Evolutionary conservation across 2,113 vertebrate genomes (phyloP).

Genomic region (Dasyornis broadbenti): DNA sequence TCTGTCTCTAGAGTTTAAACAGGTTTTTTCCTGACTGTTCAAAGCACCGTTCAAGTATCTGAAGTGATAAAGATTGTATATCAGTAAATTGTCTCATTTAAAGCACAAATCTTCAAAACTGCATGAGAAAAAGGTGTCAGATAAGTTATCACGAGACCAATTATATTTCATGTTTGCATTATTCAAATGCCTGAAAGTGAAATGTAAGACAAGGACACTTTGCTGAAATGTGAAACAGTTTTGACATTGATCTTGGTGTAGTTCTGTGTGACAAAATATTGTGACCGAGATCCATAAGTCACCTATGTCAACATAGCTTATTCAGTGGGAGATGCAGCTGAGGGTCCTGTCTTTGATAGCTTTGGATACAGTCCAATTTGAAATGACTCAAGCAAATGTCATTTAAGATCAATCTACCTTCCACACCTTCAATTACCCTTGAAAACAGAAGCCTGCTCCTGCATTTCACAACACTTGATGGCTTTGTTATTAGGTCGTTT

Average conservation of each 20-base stretch:
- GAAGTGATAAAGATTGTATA: not conserved
- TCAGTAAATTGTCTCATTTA: not conserved
- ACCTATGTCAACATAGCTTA: not conserved
- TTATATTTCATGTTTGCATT: not conserved
- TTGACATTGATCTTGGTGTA: not conserved
- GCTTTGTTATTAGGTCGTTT: not conserved
- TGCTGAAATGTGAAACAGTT: not conserved
- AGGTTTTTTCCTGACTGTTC: not conserved
- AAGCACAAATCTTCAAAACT: not conserved
- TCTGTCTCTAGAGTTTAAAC: not conserved
- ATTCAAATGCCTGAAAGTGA: not conserved
- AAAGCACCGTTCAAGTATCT: not conserved
- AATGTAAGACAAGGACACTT: not conserved
- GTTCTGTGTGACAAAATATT: not conserved
- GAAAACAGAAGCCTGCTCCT: not conserved
- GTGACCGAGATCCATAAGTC: accelerated
- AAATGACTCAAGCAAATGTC: not conserved
- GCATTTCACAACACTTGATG: not conserved
- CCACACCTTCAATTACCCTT: not conserved
- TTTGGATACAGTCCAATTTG: not conserved
- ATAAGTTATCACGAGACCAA: not conserved
- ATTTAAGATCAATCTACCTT: not conserved
- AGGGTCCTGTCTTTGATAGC: not conserved
- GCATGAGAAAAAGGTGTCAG: not conserved
- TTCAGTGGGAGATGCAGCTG: not conserved